These are phyloP conservation scores for Apeira syringaria DNA, from an alignment of 2,888 invertebrate genomes.

Conservation along the genomic window DNA sequence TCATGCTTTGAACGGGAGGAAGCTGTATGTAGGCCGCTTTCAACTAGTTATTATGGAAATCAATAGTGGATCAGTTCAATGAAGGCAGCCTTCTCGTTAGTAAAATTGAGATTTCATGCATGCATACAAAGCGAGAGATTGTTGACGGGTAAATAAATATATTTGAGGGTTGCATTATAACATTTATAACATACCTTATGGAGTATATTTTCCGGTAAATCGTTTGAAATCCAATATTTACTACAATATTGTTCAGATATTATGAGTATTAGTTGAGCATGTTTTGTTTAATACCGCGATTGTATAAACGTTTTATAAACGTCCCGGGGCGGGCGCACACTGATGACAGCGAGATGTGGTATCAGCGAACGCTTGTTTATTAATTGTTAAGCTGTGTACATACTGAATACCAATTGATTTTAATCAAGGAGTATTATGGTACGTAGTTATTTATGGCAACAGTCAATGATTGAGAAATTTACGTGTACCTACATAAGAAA, in stretches of 20 bases:
- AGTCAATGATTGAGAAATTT: background rate
- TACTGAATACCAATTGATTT: conserved; percentile 25
- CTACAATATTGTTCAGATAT: background rate
- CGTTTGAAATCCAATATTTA: background rate
- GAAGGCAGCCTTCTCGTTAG: too few species aligned
- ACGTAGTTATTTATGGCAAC: conserved; percentile 1
- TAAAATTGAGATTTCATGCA: too few species aligned
- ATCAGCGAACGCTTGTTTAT: conserved; percentile 33
- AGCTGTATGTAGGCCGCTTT: too few species aligned
- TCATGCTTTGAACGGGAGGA: too few species aligned
- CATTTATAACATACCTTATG: conserved; percentile 8
- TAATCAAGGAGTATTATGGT: conserved; percentile 1
- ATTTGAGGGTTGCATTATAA: too few species aligned
- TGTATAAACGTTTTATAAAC: background rate
- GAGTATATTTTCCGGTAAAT: background rate
- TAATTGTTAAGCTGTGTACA: conserved; percentile 43
- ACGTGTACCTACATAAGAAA: too few species aligned
- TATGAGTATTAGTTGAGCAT: background rate
- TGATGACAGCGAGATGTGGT: conserved; percentile 27
- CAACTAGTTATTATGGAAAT: too few species aligned
- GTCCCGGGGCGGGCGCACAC: conserved; percentile 14
- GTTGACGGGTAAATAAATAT: too few species aligned
- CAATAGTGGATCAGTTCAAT: too few species aligned
- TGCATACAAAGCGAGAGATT: too few species aligned
- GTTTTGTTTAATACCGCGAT: conserved; percentile 2